phyloP scores from a whole-genome alignment of 2,113 vertebrate genomes.

The Anser brachyrhynchus region DNA sequence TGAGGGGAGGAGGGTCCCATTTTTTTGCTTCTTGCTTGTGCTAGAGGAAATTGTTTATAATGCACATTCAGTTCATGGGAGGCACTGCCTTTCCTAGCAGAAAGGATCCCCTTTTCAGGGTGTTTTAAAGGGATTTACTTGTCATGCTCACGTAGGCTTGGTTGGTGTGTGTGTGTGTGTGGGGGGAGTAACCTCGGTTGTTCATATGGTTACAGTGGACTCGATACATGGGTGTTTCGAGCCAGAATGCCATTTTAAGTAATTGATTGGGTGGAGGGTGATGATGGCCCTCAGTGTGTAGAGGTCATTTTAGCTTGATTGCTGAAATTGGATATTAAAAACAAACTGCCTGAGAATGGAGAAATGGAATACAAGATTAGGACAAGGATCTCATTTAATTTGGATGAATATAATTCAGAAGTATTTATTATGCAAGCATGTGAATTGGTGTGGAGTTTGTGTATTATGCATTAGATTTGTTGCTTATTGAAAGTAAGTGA shows the following conservation, averaged over 20 bases:
- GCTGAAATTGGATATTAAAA: background rate
- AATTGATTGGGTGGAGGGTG: background rate
- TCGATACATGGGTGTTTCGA: background rate
- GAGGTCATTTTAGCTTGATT: background rate
- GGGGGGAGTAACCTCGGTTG: background rate
- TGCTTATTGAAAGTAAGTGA: background rate
- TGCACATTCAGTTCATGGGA: background rate
- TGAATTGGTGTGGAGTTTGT: background rate
- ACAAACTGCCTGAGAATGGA: background rate
- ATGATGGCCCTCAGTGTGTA: background rate
- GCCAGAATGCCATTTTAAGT: background rate
- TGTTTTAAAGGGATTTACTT: background rate
- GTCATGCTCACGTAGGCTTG: background rate
- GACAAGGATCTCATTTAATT: background rate
- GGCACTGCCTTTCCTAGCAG: background rate
- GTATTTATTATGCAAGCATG: background rate
- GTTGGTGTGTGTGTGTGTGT: no score
- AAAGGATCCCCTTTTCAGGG: background rate
- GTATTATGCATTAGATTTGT: background rate
- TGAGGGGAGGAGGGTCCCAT: background rate
- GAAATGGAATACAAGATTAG: background rate
- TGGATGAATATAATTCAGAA: background rate
- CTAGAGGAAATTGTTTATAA: background rate
- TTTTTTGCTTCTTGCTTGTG: background rate
- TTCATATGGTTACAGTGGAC: background rate